phyloP scores from a whole-genome alignment of 2,797 vertebrate genomes.

The Coluber constrictor region DNA sequence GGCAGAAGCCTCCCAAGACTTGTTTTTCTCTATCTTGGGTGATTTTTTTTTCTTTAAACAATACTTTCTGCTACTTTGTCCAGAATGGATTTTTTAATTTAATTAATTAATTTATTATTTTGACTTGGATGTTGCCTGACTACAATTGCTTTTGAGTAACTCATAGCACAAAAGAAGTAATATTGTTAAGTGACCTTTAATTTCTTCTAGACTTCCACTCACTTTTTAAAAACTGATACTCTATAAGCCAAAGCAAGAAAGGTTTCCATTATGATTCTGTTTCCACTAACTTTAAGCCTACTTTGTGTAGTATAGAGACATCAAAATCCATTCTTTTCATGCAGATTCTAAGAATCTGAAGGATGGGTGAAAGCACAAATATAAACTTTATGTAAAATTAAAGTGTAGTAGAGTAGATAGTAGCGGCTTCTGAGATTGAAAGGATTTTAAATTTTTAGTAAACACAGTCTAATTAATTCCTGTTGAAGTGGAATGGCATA shows the following conservation, averaged over 20 bases:
- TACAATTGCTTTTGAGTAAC: background rate
- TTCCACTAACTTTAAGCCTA: background rate
- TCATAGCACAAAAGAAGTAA: background rate
- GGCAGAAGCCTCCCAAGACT: background rate
- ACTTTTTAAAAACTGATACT: background rate
- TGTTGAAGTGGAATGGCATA: background rate
- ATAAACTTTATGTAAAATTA: background rate
- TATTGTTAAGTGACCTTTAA: background rate
- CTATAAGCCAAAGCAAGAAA: background rate
- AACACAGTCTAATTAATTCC: background rate
- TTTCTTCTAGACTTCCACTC: background rate
- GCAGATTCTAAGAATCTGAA: background rate
- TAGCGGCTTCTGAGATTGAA: background rate
- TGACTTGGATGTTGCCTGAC: background rate
- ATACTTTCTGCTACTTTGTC: background rate
- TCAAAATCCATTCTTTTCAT: background rate
- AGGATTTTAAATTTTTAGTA: background rate
- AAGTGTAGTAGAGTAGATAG: background rate
- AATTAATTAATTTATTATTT: background rate
- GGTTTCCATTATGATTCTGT: background rate
- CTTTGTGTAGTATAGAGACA: background rate
- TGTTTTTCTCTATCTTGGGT: background rate
- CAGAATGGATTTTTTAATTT: background rate
- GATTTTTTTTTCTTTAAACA: background rate
- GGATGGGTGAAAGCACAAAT: background rate